Evolutionary conservation across 2,888 invertebrate genomes (phyloP).

Genomic region (Machimus rusticus): DNA sequence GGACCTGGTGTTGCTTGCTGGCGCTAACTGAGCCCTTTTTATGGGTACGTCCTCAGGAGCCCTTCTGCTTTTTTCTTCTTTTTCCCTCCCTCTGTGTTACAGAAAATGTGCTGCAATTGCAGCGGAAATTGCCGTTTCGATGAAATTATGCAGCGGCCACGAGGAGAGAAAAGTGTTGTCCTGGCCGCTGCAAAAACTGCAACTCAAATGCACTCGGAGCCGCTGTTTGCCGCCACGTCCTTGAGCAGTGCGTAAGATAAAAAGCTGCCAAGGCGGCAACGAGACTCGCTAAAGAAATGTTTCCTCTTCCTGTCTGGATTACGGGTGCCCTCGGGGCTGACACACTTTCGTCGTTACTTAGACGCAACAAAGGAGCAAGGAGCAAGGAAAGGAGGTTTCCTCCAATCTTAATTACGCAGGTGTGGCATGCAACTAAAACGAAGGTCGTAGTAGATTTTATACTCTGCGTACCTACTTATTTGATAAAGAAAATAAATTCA

Average conservation of each 20-base stretch:
- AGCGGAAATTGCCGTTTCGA: conserved; percentile 13
- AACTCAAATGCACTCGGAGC: neutral
- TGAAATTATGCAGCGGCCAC: conserved; percentile 12
- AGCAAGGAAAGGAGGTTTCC: neutral
- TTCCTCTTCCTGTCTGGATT: neutral
- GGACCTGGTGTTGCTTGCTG: neutral
- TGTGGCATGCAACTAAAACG: neutral
- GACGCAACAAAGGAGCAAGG: neutral
- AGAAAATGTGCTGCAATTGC: conserved; percentile 23
- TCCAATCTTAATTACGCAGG: neutral
- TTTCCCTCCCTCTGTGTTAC: neutral
- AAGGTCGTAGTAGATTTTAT: neutral
- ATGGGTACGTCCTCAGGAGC: neutral
- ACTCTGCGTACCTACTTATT: too few relatives aligned
- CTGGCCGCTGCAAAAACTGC: neutral
- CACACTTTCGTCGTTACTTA: neutral
- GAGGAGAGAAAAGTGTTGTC: neutral
- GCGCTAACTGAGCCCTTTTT: neutral
- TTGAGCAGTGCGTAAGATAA: neutral
- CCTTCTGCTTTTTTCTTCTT: neutral
- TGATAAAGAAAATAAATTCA: too few relatives aligned
- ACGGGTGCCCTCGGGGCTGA: neutral
- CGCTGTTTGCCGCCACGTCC: neutral
- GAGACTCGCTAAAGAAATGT: neutral
- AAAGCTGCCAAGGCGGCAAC: neutral